Percentiles rank a stretch among this genome's conserved stretches.
phyloP scores from a whole-genome alignment of 2,888 invertebrate genomes.

The Drosophila fungiperda region DNA sequence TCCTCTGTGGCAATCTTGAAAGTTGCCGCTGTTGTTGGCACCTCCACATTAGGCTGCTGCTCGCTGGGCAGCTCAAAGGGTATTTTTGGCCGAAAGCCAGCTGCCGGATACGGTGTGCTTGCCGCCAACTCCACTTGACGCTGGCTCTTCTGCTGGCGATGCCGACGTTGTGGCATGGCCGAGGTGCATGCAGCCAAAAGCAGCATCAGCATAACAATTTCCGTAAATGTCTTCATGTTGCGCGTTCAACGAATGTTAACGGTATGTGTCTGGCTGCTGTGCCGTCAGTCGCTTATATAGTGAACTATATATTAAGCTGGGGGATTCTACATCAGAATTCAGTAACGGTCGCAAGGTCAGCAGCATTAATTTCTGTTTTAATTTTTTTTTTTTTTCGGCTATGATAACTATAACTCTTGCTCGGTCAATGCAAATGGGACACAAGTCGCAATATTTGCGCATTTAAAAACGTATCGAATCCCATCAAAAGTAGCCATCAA shows the following conservation, averaged over 20 bases:
- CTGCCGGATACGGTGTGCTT: conserved; percentile 81
- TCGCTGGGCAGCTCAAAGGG: conserved; percentile 78
- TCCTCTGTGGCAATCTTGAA: conserved; percentile 50
- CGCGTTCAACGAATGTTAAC: conserved; percentile 59
- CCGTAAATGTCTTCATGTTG: conserved; percentile 60
- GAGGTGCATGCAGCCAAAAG: conserved; percentile 38
- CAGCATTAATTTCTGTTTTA: conserved; percentile 15
- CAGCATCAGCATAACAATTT: conserved; percentile 57
- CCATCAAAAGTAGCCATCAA: conserved; percentile 71
- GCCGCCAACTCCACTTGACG: conserved; percentile 71
- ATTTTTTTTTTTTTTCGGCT: conserved; percentile 49
- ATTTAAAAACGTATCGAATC: conserved; percentile 73
- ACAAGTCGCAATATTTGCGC: conserved; percentile 70
- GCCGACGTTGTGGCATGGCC: conserved; percentile 59
- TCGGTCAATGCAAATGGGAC: conserved; percentile 65
- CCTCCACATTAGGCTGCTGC: conserved; percentile 54
- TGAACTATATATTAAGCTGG: conserved; percentile 12
- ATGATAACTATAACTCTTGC: conserved; percentile 73
- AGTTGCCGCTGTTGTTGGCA: conserved; percentile 44
- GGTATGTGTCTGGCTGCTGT: conserved; percentile 74
- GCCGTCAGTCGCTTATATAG: conserved; percentile 65
- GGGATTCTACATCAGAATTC: conserved; percentile 77
- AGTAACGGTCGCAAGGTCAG: conserved; percentile 80
- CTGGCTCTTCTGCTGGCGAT: conserved; percentile 57
- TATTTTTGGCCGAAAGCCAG: conserved; percentile 79